Evolutionary conservation across 2,113 vertebrate species (phyloP), one percentile per base, ranked within the genome.

Genomic region (Podocnemis expansa): DNA sequence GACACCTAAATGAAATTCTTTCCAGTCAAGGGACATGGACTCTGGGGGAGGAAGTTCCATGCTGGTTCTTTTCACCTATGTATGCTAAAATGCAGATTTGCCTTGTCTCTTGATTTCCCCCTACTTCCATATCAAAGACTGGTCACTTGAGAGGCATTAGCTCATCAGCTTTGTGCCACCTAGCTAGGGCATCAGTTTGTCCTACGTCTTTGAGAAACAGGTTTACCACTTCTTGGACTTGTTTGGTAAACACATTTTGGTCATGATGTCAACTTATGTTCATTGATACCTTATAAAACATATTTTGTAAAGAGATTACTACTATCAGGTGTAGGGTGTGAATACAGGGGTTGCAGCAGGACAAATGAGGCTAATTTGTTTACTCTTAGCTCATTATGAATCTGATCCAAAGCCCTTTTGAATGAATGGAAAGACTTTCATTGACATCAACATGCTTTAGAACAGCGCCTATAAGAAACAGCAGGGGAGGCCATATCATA

Each of bases 401-500:
- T 41, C 78, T 70, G 93, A 84, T 97, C 90, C 91, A 80, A 96
- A 96, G 60, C 76, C 91, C 92, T 91, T 96, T 85, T 88, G 91
- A 89, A 51, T 19, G 54, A 95, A 92, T 2, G 2, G 90, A 87
- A 95, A 93, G 87, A 87, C 88, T 82, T 91, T 94, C 81, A 96
- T 90, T 95, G 92, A 93, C 90, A 94, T 89, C 29, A 49, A 47
- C 6, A n/a, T 84, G 82, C 88, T 87, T 86, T 43, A 86, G 89
- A 93, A 47, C 83, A 94, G 91, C 78, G 87, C 85, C 80, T 87
- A 41, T 95, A 89, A 97, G 97, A 90, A 97, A 97, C 94, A 95
- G 96, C 89, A 93, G 87, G 90, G 96, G 94, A 95, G 96, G 94
- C 1, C 87, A 92, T 94, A 95, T 93, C 91, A 86, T 78, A 76